Percentiles rank a stretch among this genome's conserved stretches.
Evolutionary conservation across 2,113 vertebrate species (phyloP).

Genomic region (Rhombomys opimus): DNA sequence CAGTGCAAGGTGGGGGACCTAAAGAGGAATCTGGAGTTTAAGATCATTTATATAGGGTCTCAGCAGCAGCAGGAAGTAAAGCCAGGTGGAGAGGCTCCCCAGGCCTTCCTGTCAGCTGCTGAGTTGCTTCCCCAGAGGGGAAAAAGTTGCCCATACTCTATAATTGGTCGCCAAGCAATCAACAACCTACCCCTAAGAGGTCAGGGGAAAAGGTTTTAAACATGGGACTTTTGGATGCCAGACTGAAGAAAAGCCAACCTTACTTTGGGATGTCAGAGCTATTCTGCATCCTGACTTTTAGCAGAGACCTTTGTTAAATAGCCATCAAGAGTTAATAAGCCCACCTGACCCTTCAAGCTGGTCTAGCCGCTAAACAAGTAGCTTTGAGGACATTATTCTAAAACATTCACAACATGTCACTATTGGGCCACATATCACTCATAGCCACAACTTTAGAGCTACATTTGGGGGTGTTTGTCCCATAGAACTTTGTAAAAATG

Average conservation of each 20-base stretch:
- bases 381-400: neutral
- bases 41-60: neutral
- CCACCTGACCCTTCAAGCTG: neutral
- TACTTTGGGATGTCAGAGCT: conserved; percentile 28
- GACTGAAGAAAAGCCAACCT: neutral
- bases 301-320: neutral
- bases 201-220: neutral
- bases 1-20: neutral
- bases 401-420: neutral
- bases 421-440: neutral
- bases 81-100: neutral
- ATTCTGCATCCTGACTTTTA: neutral
- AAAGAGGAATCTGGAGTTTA: neutral
- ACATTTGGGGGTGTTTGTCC: neutral
- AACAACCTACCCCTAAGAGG: neutral
- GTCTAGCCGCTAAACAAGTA: neutral
- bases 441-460: neutral
- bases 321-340: neutral
- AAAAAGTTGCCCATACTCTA: neutral
- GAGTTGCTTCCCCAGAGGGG: neutral
- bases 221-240: neutral
- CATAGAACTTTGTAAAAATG: neutral
- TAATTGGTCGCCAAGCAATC: neutral
- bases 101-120: neutral
- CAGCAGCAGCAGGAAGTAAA: neutral